These are phyloP conservation scores for Heteropelma amictum DNA, from an alignment of 2,888 invertebrate genomes.

Conservation along the genomic window DNA sequence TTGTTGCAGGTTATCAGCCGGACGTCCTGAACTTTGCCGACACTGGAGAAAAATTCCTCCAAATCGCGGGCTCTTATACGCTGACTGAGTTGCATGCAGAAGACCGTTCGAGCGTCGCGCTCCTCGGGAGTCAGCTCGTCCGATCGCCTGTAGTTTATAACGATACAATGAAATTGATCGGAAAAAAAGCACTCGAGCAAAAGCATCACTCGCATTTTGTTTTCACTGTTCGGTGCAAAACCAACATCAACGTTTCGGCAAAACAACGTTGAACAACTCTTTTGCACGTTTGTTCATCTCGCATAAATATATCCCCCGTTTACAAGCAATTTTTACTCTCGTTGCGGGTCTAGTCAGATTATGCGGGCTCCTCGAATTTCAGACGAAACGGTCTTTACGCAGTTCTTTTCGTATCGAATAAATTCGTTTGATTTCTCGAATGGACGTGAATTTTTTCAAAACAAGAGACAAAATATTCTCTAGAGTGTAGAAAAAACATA, in stretches of 20 bases:
- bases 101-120: slow-evolving; percentile 98
- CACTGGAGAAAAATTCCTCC: slow-evolving; percentile 99
- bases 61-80: slow-evolving; percentile 95
- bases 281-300: slow-evolving; percentile 52
- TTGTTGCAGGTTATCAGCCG: slow-evolving; percentile 99
- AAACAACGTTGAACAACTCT: slow-evolving; percentile 13
- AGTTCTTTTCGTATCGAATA: neutral
- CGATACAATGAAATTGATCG: neutral
- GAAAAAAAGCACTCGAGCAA: slow-evolving; percentile 8
- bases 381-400: too few relatives aligned
- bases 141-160: slow-evolving; percentile 62
- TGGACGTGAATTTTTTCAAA: neutral
- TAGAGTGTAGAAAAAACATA: neutral
- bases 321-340: slow-evolving; percentile 39
- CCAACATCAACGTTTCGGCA: slow-evolving; percentile 8
- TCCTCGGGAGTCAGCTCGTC: slow-evolving; percentile 95
- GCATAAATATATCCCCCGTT: slow-evolving; percentile 64
- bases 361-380: slow-evolving; percentile 33
- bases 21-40: slow-evolving; percentile 99
- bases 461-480: neutral
- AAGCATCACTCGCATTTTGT: neutral
- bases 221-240: slow-evolving; percentile 37
- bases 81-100: slow-evolving; percentile 98
- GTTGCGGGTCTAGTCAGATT: slow-evolving; percentile 64
- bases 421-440: neutral